Evolutionary conservation across 2,113 vertebrate species (phyloP).

Genomic region (cattle (Bos taurus)): DNA sequence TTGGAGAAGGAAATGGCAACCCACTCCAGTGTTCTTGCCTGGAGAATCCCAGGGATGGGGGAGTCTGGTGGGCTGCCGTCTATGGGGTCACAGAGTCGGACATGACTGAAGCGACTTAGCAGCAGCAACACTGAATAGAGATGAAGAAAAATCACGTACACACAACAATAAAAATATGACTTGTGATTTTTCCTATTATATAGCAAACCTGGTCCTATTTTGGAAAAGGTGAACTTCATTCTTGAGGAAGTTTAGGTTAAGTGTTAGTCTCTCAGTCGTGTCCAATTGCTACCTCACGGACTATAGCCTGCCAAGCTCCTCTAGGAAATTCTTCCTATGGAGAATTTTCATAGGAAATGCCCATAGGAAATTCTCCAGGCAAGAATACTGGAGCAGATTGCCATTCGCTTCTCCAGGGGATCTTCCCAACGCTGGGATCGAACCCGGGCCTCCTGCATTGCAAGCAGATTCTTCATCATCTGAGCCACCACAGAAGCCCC

Average conservation of each 20-base stretch:
- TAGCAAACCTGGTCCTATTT: not conserved
- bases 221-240: not conserved
- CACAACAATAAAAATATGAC: not conserved
- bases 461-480: not conserved
- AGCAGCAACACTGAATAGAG: not conserved
- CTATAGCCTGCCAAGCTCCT: not conserved
- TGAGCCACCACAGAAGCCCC: not conserved
- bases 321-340: not conserved
- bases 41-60: too few relatives aligned
- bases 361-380: not conserved
- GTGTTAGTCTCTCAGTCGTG: not conserved
- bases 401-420: not conserved
- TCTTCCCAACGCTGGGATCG: not conserved
- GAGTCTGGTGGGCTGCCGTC: too few relatives aligned
- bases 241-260: not conserved
- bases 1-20: too few relatives aligned
- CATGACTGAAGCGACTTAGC: too few relatives aligned
- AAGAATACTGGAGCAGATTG: not conserved
- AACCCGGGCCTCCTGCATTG: not conserved
- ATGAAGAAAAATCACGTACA: not conserved
- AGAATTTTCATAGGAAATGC: not conserved
- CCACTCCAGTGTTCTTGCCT: too few relatives aligned
- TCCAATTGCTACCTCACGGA: accelerated
- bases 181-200: not conserved
- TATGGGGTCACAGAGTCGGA: too few relatives aligned